A percentile compares a stretch with the other conserved stretches of the same genome.
Conservation (phyloP, 2,888 invertebrate genomes). For the Cephus pulcher region DNA sequence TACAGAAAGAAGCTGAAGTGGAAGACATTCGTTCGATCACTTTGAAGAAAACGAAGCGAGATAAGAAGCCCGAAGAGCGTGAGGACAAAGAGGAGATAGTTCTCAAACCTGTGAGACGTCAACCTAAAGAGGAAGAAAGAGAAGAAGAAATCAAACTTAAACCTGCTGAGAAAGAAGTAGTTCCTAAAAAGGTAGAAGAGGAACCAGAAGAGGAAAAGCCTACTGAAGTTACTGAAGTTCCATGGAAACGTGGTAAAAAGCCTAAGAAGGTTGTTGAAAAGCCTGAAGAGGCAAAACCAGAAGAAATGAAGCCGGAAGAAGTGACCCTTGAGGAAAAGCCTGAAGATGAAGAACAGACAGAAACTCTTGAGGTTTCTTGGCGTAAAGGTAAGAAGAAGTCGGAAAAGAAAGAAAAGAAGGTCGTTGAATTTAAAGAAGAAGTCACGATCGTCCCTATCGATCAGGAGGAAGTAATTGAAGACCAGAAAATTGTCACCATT, state of each 20-base stretch:
- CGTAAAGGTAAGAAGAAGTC: constrained; percentile 25
- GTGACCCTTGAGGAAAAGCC: constrained; percentile 45
- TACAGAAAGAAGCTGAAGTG: constrained; percentile 30
- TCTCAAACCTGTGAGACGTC: constrained; percentile 51
- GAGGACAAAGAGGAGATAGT: constrained; percentile 44
- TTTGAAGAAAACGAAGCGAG: constrained; percentile 36
- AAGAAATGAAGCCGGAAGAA: constrained; percentile 31
- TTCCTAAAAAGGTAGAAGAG: constrained; percentile 20
- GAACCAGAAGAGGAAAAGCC: constrained; percentile 26
- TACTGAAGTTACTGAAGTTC: constrained; percentile 11
- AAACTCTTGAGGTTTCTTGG: constrained; percentile 16
- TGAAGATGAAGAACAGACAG: constrained; percentile 38
- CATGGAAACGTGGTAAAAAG: constrained; percentile 28
- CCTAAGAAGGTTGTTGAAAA: constrained; percentile 29
- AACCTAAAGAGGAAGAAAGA: constrained; percentile 36
- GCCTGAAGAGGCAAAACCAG: constrained; percentile 26
- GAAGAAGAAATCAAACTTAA: constrained; percentile 45
- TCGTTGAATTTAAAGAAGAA: constrained; percentile 56
- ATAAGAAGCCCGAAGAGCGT: constrained; percentile 44
- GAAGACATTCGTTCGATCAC: constrained; percentile 31
- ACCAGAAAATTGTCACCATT: constrained; percentile 6
- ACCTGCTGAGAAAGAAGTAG: constrained; percentile 64
- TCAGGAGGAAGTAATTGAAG: constrained; percentile 3
- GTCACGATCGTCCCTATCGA: constrained; percentile 57
- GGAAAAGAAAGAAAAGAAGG: constrained; percentile 40